phyloP scores from a whole-genome alignment of 2,797 vertebrate species.

The Pangasius mekongensis region DNA sequence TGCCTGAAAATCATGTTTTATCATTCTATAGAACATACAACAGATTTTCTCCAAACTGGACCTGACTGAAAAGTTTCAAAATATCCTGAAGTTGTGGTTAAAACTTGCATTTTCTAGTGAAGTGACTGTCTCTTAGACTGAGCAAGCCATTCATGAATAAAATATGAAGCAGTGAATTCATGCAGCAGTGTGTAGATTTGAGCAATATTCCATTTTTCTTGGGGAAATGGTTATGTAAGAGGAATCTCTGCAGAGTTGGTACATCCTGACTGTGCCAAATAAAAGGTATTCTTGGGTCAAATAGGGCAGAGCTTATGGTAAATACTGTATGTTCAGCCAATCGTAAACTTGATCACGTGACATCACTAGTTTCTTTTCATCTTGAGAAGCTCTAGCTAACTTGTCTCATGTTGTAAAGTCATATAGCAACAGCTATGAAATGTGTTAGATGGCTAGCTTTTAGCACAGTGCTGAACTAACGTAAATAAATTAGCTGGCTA shows the following conservation, averaged over 20 bases:
- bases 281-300: not conserved
- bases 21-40: not conserved
- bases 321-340: not conserved
- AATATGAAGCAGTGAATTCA: conserved; percentile 23
- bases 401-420: not conserved
- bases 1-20: not conserved
- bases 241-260: not conserved
- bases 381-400: not conserved
- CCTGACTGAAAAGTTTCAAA: not conserved
- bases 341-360: too few relatives aligned
- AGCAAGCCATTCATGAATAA: conserved; percentile 32
- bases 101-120: not conserved
- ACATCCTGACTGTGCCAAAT: not conserved
- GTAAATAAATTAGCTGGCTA: not conserved
- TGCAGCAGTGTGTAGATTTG: conserved; percentile 22
- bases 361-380: not conserved
- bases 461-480: not conserved
- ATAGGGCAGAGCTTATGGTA: not conserved
- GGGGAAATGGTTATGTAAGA: conserved; percentile 15
- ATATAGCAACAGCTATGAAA: not conserved
- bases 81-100: not conserved
- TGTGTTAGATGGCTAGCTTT: too few relatives aligned
- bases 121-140: not conserved
- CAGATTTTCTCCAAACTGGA: not conserved
- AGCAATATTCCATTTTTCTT: conserved; percentile 12